phyloP scores from a whole-genome alignment of 2,797 vertebrate genomes.

The Rhabdophis nuchalis region DNA sequence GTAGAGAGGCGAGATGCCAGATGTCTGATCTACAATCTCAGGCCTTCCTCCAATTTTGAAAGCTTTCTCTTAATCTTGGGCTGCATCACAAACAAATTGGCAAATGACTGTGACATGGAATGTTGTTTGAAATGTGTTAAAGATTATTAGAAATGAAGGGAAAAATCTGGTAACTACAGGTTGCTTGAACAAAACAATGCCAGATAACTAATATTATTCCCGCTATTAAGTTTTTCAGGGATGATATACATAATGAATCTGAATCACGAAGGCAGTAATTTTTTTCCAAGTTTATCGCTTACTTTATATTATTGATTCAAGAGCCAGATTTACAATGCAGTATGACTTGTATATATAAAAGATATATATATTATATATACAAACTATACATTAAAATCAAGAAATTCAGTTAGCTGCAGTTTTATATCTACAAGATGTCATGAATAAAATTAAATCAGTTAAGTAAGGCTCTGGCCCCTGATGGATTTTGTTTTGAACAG shows the following conservation, averaged over 20 bases:
- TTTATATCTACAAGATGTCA: not conserved
- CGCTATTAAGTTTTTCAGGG: not conserved
- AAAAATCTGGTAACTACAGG: not conserved
- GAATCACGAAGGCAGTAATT: not conserved
- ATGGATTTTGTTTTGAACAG: not conserved
- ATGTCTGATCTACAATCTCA: not conserved
- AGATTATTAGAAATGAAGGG: not conserved
- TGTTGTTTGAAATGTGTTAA: not conserved
- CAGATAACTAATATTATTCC: not conserved
- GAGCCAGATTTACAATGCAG: not conserved
- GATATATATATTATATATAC: not conserved
- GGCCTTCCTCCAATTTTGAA: not conserved
- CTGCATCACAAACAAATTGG: not conserved
- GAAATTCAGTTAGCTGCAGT: not conserved
- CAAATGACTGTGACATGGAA: not conserved
- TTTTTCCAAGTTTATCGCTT: not conserved
- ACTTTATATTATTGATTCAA: not conserved
- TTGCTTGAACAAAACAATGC: not conserved
- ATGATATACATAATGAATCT: not conserved
- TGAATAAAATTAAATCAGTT: not conserved
- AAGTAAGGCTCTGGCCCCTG: not conserved
- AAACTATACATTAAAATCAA: not conserved
- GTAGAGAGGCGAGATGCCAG: not conserved
- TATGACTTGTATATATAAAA: not conserved
- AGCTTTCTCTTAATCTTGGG: not conserved